Evolutionary conservation across 2,113 vertebrate species (phyloP).

Genomic region (Cyrtonyx montezumae): DNA sequence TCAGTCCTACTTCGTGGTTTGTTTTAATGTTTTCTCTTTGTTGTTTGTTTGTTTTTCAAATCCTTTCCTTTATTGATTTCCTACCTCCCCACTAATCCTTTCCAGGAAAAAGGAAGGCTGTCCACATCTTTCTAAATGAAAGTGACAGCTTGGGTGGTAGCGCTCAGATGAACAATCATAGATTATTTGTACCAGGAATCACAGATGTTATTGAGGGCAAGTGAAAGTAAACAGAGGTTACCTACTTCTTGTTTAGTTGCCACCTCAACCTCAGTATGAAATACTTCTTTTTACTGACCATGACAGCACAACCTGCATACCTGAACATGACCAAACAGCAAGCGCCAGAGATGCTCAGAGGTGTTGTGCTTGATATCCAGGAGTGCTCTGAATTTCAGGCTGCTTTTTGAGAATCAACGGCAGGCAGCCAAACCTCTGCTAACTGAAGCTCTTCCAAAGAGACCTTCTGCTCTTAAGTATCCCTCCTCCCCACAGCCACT

Average conservation of each 20-base stretch:
- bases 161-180: conserved; percentile 35
- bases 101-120: conserved; percentile 26
- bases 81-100: conserved; percentile 15
- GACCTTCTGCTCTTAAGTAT: neutral
- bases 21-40: conserved; percentile 6
- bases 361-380: neutral
- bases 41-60: neutral
- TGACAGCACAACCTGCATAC: neutral
- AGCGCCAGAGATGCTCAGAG: neutral
- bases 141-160: neutral
- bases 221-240: conserved; percentile 39
- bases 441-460: neutral
- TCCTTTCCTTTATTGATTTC: conserved; percentile 57
- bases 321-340: neutral
- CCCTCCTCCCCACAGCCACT: neutral
- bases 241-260: neutral
- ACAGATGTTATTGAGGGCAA: conserved; percentile 36
- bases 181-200: conserved; percentile 21
- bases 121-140: conserved; percentile 51
- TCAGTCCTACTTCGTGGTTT: conserved; percentile 14
- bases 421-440: neutral
- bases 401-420: neutral
- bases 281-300: neutral
- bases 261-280: neutral
- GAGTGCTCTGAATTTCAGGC: neutral